A percentile compares a stretch with the other conserved stretches of the same genome.
These are phyloP conservation scores for Tethya wilhelma DNA, from an alignment of 37 sponge, comb jelly and placozoan genomes.

Conservation along the genomic window DNA sequence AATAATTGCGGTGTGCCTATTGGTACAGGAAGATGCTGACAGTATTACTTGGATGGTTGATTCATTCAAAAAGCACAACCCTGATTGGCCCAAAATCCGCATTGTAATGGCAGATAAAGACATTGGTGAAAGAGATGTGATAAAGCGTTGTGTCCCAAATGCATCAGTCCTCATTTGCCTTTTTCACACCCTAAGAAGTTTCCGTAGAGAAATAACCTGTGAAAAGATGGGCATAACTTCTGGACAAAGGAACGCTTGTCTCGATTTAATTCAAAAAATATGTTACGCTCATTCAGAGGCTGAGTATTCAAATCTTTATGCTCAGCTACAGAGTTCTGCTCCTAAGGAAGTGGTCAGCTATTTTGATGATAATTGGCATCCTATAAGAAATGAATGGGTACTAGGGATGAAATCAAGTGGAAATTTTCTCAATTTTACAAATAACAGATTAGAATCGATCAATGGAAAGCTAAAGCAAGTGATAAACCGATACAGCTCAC, in stretches of 20 bases:
- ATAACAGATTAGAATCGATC: slow-evolving; percentile 55
- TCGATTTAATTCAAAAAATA: slow-evolving; percentile 61
- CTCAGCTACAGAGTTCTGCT: not conserved
- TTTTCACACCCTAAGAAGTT: slow-evolving; percentile 39
- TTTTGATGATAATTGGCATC: slow-evolving; percentile 68
- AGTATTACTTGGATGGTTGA: slow-evolving; percentile 34
- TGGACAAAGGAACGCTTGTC: slow-evolving; percentile 20
- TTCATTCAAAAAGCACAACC: slow-evolving; percentile 29
- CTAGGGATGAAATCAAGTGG: slow-evolving; percentile 3
- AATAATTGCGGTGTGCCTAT: slow-evolving; percentile 23
- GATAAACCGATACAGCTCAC: slow-evolving; percentile 22
- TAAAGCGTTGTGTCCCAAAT: slow-evolving; percentile 22
- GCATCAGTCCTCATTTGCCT: slow-evolving; percentile 51
- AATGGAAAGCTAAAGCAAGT: slow-evolving; percentile 62
- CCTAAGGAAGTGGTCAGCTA: slow-evolving; percentile 40
- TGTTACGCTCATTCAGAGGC: slow-evolving; percentile 41
- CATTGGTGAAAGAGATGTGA: slow-evolving; percentile 39
- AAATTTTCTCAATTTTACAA: slow-evolving; percentile 29
- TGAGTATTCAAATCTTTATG: slow-evolving; percentile 31
- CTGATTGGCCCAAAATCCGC: slow-evolving; percentile 10
- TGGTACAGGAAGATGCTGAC: slow-evolving; percentile 24
- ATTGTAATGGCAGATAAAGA: slow-evolving; percentile 76
- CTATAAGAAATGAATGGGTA: slow-evolving; percentile 65
- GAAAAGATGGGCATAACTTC: slow-evolving; percentile 44
- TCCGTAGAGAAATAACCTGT: slow-evolving; percentile 39